Evolutionary conservation across 2,797 vertebrate genomes (phyloP), one percentile per base, ranked within the genome.

Genomic region (Myripristis murdjan): DNA sequence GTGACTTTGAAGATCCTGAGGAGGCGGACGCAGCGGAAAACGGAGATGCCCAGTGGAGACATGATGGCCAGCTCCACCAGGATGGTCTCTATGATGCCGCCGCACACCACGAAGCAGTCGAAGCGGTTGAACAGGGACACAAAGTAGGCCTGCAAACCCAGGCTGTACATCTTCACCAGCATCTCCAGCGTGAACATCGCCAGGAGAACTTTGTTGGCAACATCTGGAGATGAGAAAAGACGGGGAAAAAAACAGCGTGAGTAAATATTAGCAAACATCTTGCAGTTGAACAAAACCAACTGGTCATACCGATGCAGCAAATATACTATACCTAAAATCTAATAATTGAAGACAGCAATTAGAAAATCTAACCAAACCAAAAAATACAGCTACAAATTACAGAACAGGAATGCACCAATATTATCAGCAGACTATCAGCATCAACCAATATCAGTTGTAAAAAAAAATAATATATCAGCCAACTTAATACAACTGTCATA

Each of bases 91-190:
- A 97, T 88, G 73, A 99, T 99, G 67, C 98, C 98, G 1, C 98
- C 98, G 56, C 97, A 99, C 72, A 99, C 98, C 93, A 99, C 97
- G 8, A 99, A 99, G 90, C 97, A 98, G 87, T 99, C 98, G 67
- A 99, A 99, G 70, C 98, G 98, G 89, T 99, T 99, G 84, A 99
- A 99, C 61, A 99, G 96, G 15, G 98, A 99, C 74, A 99, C 96
- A 51, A 99, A 99, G 90, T 99, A 99, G 0, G 97, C 96, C 92
- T 99, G 97, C 46, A 98, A 95, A 3, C 98, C 98, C 93, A 99
- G 89, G 88, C 97, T 99, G 93, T 99, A 99, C 97, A 99, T 98
- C 91, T 99, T 99, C 79, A 98, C 94, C 75, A 99, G 93, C 98
- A 99, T 99, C 94, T 99, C 97, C 60, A 97, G 93, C 53, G 98